A percentile compares a stretch with the other conserved stretches of the same genome.
phyloP scores from a whole-genome alignment of 1,140 invertebrate genomes.

The Pseudobourletiella spinata region DNA sequence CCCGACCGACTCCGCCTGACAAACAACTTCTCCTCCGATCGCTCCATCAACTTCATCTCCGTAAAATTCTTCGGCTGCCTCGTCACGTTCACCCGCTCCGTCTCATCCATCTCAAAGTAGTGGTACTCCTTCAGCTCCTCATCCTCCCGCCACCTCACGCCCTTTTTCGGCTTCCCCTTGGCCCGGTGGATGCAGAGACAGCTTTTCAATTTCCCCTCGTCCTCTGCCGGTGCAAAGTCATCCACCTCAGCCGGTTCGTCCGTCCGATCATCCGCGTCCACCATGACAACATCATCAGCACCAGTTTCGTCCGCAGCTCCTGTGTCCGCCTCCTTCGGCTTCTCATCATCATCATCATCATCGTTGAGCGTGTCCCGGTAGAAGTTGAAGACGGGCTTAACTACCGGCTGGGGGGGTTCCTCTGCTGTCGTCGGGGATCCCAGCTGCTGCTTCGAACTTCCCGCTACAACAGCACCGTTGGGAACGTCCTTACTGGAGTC shows the following conservation, averaged over 20 bases:
- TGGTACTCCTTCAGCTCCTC: constrained; percentile 67
- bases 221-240: constrained; percentile 18
- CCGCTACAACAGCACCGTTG: constrained; percentile 44
- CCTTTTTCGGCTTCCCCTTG: constrained; percentile 65
- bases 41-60: constrained; percentile 86
- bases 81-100: constrained; percentile 86
- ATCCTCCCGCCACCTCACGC: constrained; percentile 69
- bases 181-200: constrained; percentile 56
- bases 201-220: constrained; percentile 46
- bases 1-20: neutral
- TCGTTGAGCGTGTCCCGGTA: constrained; percentile 73
- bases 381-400: constrained; percentile 51
- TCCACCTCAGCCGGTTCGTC: neutral
- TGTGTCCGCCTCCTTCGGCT: neutral
- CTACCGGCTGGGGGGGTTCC: neutral
- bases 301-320: neutral
- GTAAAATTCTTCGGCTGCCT: constrained; percentile 58
- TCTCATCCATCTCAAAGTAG: constrained; percentile 89
- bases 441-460: constrained; percentile 33
- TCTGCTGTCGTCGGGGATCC: constrained; percentile 8
- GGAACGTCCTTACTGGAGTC: constrained; percentile 51
- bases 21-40: constrained; percentile 67
- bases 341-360: constrained; percentile 37
- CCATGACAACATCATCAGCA: neutral
- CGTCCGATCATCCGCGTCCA: neutral